Evolutionary conservation across 2,797 vertebrate species (phyloP).

Genomic region (Gambusia yucatana): DNA sequence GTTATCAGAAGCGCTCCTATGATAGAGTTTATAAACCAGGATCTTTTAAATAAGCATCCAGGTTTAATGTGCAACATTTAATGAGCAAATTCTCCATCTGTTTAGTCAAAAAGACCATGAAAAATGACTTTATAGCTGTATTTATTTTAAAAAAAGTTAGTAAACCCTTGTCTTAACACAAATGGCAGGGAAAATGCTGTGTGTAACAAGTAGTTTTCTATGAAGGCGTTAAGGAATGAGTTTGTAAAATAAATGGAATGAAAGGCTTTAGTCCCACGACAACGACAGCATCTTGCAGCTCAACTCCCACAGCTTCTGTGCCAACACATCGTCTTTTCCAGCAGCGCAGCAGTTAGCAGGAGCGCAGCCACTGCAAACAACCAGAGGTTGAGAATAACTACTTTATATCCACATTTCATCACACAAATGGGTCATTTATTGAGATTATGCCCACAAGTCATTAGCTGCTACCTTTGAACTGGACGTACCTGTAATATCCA

Average conservation of each 20-base stretch:
- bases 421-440: background rate
- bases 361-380: constrained; percentile 75
- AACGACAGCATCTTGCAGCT: constrained; percentile 77
- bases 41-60: background rate
- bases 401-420: background rate
- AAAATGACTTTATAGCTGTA: too few relatives aligned
- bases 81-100: background rate
- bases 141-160: background rate
- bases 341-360: constrained; percentile 67
- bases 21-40: background rate
- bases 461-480: background rate
- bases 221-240: background rate
- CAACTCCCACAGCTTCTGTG: constrained; percentile 80
- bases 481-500: constrained; percentile 89
- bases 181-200: background rate
- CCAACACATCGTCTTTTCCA: constrained; percentile 69
- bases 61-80: background rate
- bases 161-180: background rate
- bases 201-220: background rate
- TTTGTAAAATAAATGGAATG: background rate
- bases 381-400: background rate
- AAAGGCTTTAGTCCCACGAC: constrained; percentile 69
- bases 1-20: background rate
- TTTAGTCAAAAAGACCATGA: too few relatives aligned
- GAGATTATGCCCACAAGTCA: background rate